Percentiles rank a stretch among this genome's conserved stretches.
Conservation (phyloP, 2,888 invertebrate species). For the Acleris cristana region DNA sequence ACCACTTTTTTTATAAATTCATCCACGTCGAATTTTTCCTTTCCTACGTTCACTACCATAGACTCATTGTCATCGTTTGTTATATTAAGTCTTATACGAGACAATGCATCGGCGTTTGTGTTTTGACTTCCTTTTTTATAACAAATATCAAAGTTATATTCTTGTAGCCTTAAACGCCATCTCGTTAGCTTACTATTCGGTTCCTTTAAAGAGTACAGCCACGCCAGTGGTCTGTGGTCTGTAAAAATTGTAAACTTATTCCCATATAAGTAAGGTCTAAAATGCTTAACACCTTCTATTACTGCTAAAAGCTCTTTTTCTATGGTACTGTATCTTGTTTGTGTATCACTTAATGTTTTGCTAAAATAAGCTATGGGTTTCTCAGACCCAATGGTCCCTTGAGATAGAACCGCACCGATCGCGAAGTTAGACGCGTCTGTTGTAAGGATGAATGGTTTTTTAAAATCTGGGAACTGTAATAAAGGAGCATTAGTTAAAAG, state of each 20-base stretch:
- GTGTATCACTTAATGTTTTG: not conserved
- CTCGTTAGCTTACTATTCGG: constrained; percentile 42
- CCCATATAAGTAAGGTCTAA: constrained; percentile 38
- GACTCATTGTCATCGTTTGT: constrained; percentile 31
- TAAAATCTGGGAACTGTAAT: constrained; percentile 54
- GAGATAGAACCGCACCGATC: constrained; percentile 37
- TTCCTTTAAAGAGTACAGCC: constrained; percentile 40
- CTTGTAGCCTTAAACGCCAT: constrained; percentile 42
- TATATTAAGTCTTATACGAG: constrained; percentile 37
- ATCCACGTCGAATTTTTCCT: constrained; percentile 1
- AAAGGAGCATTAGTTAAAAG: constrained; percentile 49
- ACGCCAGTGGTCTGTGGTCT: constrained; percentile 40
- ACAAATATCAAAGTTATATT: constrained; percentile 43
- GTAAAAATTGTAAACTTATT: constrained; percentile 41
- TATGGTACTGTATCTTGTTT: constrained; percentile 35
- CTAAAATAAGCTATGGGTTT: constrained; percentile 21
- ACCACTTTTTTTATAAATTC: not conserved
- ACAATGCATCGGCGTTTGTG: no score
- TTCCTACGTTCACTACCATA: constrained; percentile 20
- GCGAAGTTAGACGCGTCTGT: constrained; percentile 23
- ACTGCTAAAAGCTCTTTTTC: constrained; percentile 36
- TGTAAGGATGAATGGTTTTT: constrained; percentile 24
- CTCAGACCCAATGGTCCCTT: constrained; percentile 35
- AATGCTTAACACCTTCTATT: constrained; percentile 32
- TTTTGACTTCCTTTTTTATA: no score